Evolutionary conservation across 2,113 vertebrate species (phyloP).

Genomic region (Gulo gulo): DNA sequence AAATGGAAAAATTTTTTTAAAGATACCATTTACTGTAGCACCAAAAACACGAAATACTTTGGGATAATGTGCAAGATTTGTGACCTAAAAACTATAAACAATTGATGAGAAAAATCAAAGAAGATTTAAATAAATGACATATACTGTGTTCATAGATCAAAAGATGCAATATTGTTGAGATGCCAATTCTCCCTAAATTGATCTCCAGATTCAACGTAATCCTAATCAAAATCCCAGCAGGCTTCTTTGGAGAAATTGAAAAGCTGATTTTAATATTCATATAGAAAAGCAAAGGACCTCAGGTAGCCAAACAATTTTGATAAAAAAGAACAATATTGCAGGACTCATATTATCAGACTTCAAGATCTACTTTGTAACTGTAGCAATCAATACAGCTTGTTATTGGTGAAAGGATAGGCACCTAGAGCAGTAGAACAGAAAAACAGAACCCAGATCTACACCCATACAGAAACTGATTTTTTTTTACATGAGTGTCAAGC

Average conservation of each 20-base stretch:
- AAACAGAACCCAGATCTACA: background rate
- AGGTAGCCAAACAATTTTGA: background rate
- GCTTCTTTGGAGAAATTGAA: background rate
- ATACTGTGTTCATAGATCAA: background rate
- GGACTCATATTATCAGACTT: background rate
- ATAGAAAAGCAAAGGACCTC: background rate
- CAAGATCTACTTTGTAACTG: background rate
- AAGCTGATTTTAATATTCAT: background rate
- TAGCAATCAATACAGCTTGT: background rate
- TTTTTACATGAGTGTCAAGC: background rate
- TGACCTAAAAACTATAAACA: background rate
- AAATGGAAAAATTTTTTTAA: background rate
- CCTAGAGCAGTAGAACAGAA: background rate
- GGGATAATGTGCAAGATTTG: background rate
- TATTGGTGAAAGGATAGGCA: background rate
- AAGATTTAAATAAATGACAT: background rate
- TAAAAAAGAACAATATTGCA: background rate
- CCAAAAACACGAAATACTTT: background rate
- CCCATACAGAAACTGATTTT: background rate
- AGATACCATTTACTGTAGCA: background rate
- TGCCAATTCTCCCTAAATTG: background rate
- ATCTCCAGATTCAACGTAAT: background rate
- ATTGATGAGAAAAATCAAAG: background rate
- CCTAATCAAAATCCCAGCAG: background rate
- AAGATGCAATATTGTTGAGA: background rate